A percentile compares a stretch with the other conserved stretches of the same genome.
Evolutionary conservation across 2,113 vertebrate species (phyloP).

Genomic region (Trematocara unimaculatum): DNA sequence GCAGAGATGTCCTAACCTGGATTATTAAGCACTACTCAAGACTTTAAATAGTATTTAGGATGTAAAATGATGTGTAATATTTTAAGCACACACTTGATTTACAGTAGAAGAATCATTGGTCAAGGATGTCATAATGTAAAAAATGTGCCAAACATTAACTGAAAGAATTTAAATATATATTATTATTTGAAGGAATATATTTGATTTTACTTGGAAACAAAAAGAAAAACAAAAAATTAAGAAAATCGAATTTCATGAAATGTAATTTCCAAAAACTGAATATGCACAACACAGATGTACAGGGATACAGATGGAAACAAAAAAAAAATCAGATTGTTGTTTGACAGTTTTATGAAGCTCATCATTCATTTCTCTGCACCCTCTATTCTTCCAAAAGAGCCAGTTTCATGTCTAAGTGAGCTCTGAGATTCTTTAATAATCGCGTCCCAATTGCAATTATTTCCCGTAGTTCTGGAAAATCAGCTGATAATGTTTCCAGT

Average conservation of each 20-base stretch:
- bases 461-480: background rate
- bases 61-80: background rate
- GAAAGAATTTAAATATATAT: background rate
- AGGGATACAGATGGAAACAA: background rate
- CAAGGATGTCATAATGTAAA: background rate
- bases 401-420: background rate
- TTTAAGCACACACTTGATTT: background rate
- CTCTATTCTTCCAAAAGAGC: fast-evolving
- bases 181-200: background rate
- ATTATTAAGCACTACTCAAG: fast-evolving
- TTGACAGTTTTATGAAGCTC: background rate
- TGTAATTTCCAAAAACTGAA: background rate
- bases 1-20: background rate
- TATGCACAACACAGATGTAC: background rate
- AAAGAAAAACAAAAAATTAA: background rate
- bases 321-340: background rate
- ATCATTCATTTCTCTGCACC: background rate
- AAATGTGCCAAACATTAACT: background rate
- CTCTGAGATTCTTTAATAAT: background rate
- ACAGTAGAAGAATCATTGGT: fast-evolving
- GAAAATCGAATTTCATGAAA: background rate
- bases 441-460: fast-evolving
- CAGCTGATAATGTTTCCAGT: background rate
- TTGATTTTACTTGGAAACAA: background rate
- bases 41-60: background rate